Conservation (phyloP, 2,113 vertebrate species). For the Odontesthes bonariensis region DNA sequence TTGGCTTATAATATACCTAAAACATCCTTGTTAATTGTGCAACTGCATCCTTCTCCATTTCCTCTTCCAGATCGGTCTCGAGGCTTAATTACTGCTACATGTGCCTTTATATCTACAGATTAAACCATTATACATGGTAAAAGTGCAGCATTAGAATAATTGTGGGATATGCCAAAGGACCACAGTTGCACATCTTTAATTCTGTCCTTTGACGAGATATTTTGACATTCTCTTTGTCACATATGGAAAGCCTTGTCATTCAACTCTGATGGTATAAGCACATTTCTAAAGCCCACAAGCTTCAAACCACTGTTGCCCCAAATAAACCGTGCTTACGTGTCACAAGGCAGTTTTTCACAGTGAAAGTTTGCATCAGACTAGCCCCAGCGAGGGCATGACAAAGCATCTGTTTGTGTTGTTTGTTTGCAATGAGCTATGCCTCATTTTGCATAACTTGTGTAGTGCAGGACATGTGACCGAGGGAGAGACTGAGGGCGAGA, state of each 20-base stretch:
- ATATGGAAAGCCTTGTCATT: background rate
- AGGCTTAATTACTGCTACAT: too few relatives aligned
- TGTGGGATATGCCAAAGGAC: background rate
- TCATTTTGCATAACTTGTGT: slow-evolving; percentile 83
- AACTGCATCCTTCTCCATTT: background rate
- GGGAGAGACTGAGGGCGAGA: slow-evolving; percentile 68
- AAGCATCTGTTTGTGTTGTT: slow-evolving; percentile 80
- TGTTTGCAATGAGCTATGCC: slow-evolving; percentile 80
- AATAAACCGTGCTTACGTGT: slow-evolving; percentile 43
- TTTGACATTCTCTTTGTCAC: background rate
- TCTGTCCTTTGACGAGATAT: too few relatives aligned
- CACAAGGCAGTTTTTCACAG: slow-evolving; percentile 51
- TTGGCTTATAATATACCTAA: background rate
- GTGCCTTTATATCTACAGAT: background rate
- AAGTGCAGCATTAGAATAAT: slow-evolving; percentile 5
- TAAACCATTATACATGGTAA: background rate
- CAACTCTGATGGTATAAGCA: background rate
- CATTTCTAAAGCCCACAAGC: background rate
- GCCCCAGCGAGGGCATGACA: slow-evolving; percentile 69
- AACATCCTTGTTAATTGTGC: background rate
- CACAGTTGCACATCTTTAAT: too few relatives aligned
- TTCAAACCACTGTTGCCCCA: background rate
- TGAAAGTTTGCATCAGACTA: slow-evolving; percentile 47
- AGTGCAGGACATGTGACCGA: slow-evolving; percentile 81
- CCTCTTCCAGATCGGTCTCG: too few relatives aligned